Evolutionary conservation across 2,113 vertebrate species (phyloP), one percentile per base, ranked within the genome.

Genomic region (Carassius gibelio): DNA sequence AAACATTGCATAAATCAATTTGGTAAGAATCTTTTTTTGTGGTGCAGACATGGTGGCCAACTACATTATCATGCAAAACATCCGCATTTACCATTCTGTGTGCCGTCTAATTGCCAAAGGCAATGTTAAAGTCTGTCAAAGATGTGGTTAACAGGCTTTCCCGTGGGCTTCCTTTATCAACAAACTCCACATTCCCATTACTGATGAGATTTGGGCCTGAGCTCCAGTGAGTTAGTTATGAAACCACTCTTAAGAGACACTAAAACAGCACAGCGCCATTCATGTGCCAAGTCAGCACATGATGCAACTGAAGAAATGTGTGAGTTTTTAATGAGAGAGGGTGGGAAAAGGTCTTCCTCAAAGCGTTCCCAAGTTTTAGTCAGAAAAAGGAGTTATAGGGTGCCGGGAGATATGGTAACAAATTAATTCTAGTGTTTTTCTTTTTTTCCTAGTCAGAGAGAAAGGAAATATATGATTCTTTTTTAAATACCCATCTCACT

Each of bases 221-320:
- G 34, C 71, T 82, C 69, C 72, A 64, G 55, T 61, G 34, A 50
- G 38, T 61, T 66, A 36, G 45, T 83, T 59, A 79, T 79, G 36
- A 62, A 88, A 85, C 42, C 30, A 15, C 55, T 80, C 76, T 84
- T 30, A 86, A 30, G 50, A 84, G 45, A 50, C 72, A 34, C 15
- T 75, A 79, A 79, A 79, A 82, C 61, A 84, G 57, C 64, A 64
- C 66, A 85, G 74, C 45, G 75, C 62, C 68, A 9, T 69, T 81
- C 52, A 21, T 61, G 81, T 66, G 59, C 80, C 78, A 84, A 59
- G 75, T 81, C 75, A 83, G 59, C 75, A 68, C 61, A 45, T 85
- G 68, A 83, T 89, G 64, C 66, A 64, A 66, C 23, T 8, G 34
- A 48, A 79, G 55, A 71, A 75, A 87, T 36, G 36, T 50, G 45